phyloP scores from a whole-genome alignment of 2,888 invertebrate species.

The Uropetala carovei region DNA sequence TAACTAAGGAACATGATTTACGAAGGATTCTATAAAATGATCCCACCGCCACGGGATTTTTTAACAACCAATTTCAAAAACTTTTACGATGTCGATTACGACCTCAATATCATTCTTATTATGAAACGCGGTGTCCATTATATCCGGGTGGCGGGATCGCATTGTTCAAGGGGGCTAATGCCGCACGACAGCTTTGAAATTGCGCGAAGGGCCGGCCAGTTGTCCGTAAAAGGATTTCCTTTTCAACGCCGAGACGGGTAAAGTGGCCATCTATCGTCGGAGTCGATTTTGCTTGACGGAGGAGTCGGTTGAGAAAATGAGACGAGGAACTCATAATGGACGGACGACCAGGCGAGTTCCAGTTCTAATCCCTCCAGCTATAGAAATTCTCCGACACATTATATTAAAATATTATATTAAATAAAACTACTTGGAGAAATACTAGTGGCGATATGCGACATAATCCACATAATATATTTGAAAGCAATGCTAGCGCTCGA shows the following conservation, averaged over 20 bases:
- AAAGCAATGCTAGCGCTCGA: too few relatives aligned
- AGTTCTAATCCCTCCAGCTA: not conserved
- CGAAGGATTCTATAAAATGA: too few relatives aligned
- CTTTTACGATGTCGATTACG: not conserved
- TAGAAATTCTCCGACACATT: not conserved
- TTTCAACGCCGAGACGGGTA: not conserved
- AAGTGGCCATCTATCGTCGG: slow-evolving; percentile 36
- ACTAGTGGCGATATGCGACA: not conserved
- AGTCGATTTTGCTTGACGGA: slow-evolving; percentile 31
- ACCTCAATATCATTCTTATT: not conserved
- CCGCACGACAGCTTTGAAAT: slow-evolving; percentile 22
- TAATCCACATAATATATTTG: too few relatives aligned
- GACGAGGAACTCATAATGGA: slow-evolving; percentile 2
- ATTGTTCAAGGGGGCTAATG: not conserved
- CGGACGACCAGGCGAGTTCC: not conserved
- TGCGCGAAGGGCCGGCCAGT: not conserved
- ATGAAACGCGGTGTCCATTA: not conserved
- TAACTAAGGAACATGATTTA: too few relatives aligned
- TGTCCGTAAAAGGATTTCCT: slow-evolving; percentile 16
- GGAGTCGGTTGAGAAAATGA: slow-evolving; percentile 9
- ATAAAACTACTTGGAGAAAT: not conserved
- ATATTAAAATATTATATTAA: not conserved
- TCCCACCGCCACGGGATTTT: too few relatives aligned
- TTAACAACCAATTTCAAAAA: too few relatives aligned
- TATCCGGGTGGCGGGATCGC: not conserved